Conservation (phyloP, 2,888 invertebrate species). For the Polydrusus tereticollis region DNA sequence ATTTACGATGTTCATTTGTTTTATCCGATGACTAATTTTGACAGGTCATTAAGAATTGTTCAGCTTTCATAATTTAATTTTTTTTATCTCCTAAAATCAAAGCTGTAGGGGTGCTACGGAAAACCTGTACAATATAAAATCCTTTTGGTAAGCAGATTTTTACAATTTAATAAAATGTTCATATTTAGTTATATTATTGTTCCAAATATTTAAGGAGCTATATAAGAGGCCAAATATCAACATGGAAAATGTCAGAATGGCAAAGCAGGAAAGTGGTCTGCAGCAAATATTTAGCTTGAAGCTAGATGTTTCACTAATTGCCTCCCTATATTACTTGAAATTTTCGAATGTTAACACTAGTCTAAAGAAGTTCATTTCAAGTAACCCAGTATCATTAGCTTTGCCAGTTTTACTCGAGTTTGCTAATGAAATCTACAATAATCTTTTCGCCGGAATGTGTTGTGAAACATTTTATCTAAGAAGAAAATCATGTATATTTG, state of each 20-base stretch:
- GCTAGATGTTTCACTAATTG: slow-evolving; percentile 10
- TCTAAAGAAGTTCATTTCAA: background rate
- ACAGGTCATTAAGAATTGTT: no score
- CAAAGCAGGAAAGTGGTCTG: slow-evolving; percentile 8
- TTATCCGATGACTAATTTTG: no score
- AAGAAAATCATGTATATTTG: no score
- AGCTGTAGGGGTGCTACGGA: no score
- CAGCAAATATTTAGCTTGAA: slow-evolving; percentile 11
- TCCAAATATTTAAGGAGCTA: background rate
- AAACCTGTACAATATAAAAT: no score
- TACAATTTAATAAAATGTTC: no score
- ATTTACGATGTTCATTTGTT: no score
- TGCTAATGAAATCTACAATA: background rate
- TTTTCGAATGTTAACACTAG: background rate
- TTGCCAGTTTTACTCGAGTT: background rate
- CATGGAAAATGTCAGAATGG: slow-evolving; percentile 5
- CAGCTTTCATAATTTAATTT: no score
- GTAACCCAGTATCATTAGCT: background rate
- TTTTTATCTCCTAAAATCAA: no score
- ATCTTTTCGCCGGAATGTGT: no score
- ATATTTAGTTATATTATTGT: background rate
- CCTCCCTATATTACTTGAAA: slow-evolving; percentile 3
- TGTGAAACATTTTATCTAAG: no score
- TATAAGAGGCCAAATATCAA: background rate
- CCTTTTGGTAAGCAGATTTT: no score